phyloP scores from a whole-genome alignment of 2,888 invertebrate genomes.

The Sicus ferrugineus region DNA sequence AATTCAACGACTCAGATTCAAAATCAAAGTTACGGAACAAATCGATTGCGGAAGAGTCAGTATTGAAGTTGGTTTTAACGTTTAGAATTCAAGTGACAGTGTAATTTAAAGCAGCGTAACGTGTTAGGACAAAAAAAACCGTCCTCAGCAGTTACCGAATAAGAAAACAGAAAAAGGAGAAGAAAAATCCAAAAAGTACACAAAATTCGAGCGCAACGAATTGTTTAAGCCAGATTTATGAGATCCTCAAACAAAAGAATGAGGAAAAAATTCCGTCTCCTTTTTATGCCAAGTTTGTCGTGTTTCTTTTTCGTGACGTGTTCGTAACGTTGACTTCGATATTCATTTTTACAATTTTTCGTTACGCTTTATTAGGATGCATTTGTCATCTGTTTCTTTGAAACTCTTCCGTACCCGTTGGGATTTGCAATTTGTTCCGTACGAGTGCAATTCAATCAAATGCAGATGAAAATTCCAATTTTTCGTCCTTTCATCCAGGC shows the following conservation, averaged over 20 bases:
- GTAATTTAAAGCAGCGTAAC: constrained; percentile 22
- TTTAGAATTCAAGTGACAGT: constrained; percentile 36
- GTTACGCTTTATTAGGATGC: constrained; percentile 40
- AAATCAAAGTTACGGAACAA: constrained; percentile 51
- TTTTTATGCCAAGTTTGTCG: not conserved
- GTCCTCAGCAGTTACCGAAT: constrained; percentile 1
- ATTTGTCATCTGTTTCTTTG: constrained; percentile 40
- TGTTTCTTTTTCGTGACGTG: constrained; percentile 25
- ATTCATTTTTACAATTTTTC: constrained; percentile 17
- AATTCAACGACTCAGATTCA: constrained; percentile 21
- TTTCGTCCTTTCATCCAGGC: constrained; percentile 35
- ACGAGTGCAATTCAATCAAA: constrained; percentile 51
- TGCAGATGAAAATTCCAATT: not conserved
- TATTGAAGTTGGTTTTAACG: constrained; percentile 16
- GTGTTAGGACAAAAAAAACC: constrained; percentile 23
- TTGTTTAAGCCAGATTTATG: constrained; percentile 44
- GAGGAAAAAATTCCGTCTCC: constrained; percentile 38
- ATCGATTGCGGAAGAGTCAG: constrained; percentile 50
- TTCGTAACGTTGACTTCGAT: constrained; percentile 12
- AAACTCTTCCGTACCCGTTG: no score
- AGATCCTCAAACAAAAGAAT: constrained; percentile 52
- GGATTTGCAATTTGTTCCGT: constrained; percentile 52
- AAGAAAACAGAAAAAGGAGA: constrained; percentile 17
- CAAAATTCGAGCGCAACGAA: constrained; percentile 32
- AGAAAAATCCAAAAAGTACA: constrained; percentile 29